Conservation (phyloP, 2,113 vertebrate species). For the Aldabrachelys gigantea region DNA sequence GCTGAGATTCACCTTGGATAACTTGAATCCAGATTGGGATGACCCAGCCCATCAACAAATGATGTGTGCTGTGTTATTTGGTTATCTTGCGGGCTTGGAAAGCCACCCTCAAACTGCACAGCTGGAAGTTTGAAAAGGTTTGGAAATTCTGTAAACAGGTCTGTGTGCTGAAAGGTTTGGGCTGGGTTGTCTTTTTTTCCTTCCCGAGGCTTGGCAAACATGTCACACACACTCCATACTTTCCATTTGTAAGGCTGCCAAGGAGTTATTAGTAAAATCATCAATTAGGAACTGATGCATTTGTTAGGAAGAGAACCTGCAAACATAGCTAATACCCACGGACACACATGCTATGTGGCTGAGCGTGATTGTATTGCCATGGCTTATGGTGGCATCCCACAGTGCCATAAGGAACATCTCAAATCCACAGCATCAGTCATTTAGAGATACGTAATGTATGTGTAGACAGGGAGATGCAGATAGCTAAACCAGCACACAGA, state of each 20-base stretch:
- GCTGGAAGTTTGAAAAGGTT: background rate
- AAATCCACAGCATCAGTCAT: background rate
- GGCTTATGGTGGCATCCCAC: background rate
- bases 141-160: background rate
- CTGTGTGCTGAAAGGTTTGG: background rate
- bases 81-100: background rate
- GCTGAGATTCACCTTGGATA: conserved; percentile 57
- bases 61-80: background rate
- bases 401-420: background rate
- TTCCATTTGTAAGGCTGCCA: background rate
- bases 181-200: background rate
- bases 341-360: background rate
- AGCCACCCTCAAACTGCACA: background rate
- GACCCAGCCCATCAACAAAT: background rate
- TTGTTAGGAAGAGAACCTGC: background rate
- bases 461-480: fast-evolving
- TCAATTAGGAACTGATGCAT: background rate
- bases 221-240: fast-evolving
- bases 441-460: background rate
- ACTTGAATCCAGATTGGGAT: background rate
- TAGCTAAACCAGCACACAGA: background rate
- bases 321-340: background rate
- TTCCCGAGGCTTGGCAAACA: background rate
- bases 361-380: background rate
- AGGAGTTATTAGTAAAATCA: background rate